Percentiles rank a stretch among this genome's conserved stretches.
Conservation (phyloP, 1,140 invertebrate species). For the Hylaeus volcanicus region DNA sequence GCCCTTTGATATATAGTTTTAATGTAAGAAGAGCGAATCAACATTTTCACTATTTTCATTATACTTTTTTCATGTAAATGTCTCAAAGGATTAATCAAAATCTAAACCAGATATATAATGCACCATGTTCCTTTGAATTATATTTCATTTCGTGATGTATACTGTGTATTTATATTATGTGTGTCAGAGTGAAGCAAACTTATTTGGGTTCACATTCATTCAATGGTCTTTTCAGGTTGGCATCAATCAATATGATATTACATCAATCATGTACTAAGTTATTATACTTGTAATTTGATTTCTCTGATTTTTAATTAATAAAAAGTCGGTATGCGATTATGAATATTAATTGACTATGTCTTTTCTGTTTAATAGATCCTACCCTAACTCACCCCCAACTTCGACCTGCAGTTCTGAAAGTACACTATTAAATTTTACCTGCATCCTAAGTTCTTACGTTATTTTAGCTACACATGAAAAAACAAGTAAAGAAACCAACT, state of each 20-base stretch:
- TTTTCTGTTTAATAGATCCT: constrained; percentile 37
- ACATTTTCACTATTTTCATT: not conserved
- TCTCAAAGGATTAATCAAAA: constrained; percentile 1
- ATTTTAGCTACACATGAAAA: not conserved
- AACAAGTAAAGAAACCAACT: not conserved
- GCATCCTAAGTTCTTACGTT: not conserved
- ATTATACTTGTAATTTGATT: constrained; percentile 56
- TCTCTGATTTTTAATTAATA: constrained; percentile 63
- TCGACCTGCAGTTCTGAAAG: constrained; percentile 29
- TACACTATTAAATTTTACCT: constrained; percentile 14
- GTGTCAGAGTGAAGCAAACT: not conserved
- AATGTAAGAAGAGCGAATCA: not conserved
- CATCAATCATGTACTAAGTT: constrained; percentile 53
- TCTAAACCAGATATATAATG: not conserved
- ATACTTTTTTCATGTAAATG: not conserved
- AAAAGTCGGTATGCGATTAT: constrained; percentile 60
- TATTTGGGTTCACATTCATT: not conserved
- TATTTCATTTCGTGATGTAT: not conserved
- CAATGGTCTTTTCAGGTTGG: constrained; percentile 14
- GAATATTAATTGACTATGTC: constrained; percentile 13
- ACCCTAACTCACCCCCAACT: constrained; percentile 20
- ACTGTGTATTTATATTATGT: not conserved
- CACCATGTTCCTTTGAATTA: not conserved
- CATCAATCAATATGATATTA: constrained; percentile 32
- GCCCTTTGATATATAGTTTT: not conserved